Base-by-base conservation (phyloP, 2,888 invertebrate genomes). In the Saturnia japonica region DNA sequence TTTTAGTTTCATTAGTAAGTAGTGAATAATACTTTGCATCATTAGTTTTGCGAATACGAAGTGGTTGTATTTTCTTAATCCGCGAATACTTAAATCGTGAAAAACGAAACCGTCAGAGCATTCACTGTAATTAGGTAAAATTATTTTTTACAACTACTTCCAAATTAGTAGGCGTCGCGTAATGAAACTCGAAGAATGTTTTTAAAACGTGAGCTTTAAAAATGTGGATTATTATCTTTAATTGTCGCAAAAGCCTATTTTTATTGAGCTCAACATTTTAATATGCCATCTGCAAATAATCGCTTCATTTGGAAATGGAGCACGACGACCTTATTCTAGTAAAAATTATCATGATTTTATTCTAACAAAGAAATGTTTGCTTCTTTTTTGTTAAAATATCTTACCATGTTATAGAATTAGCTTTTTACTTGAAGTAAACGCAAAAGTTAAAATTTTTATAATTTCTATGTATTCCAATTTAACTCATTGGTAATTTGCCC, bases 261-360 rank as follows among this genome's bases (percentile, higher is more conserved):
- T 57, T 57, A 57, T 57, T 28, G 25, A 57, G 57, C 25, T 12
- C 8, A 54, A 54, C 54, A 57, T 57, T 57, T 57, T 57, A 57
- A 28, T 57, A 57, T 12, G 14, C 57, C 57, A 12, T 25, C 25
- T 57, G 54, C 25, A 57, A 25, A 57, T 57, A 57, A 57, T 57
- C 57, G 25, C 25, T 25, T 57, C 8, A 57, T 57, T 57, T 57
- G 14, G 12, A 57, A 57, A 57, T 57, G 57, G 57, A 25, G 14
- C 57, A 57, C 22, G 28, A 28, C 57, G 25, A 57, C 12, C 57
- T 25, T 28, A 25, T 57, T 25, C 22, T 54, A 54, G 47, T 54
- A 54, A 54, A 12, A 54, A 54, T 22, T 22, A 11, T 54, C 8
- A 22, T 22, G n/a, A 54, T 54, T 19, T 54, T 22, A 7, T 22